Base-by-base conservation (phyloP, 2,797 vertebrate genomes). In the Sebastes nivosus region DNA sequence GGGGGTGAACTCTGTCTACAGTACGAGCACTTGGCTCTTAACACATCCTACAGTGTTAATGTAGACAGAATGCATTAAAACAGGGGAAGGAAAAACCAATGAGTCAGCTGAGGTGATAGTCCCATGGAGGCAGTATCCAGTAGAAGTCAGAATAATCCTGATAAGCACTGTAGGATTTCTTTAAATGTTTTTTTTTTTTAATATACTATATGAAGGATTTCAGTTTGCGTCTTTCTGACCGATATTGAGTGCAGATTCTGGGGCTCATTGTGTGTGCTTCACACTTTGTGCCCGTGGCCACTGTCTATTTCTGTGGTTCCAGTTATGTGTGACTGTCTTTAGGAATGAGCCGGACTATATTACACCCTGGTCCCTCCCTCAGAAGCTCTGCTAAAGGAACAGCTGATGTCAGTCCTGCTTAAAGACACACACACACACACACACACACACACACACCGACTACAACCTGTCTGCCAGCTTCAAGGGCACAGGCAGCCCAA, bases 221-320 rank as follows among this genome's bases (percentile, higher is more conserved):
- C 14, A 14, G 22, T 9, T 27, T 18, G 14, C 4, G 5, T 20
- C 22, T 36, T 30, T 60, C 64, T 38, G 42, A 38, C n/a, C 22
- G 38, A 68, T 27, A 42, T 72, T 77, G 59, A 66, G 27, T 32
- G 1, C 36, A 66, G 50, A 87, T 89, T 79, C 84, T 69, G 30
- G 67, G 72, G 67, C 77, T 87, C 30, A 84, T 86, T 84, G 80
- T 84, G 82, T 81, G 75, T 63, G 85, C 79, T 74, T 88, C 68
- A 81, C 81, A 91, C 87, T 81, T 84, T 86, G 77, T 83, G 85
- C 77, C 68, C 38, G 58, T 64, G 59, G 82, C 84, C 84, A 73
- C 83, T 25, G 72, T 94, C 94, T 95, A 95, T 95, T 95, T 95
- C 91, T 93, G 94, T 94, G 93, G 90, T 90, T 85, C 77, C 89